These are phyloP conservation scores for Sebastes itinus DNA, from an alignment of 2,797 vertebrate genomes.

Conservation along the genomic window DNA sequence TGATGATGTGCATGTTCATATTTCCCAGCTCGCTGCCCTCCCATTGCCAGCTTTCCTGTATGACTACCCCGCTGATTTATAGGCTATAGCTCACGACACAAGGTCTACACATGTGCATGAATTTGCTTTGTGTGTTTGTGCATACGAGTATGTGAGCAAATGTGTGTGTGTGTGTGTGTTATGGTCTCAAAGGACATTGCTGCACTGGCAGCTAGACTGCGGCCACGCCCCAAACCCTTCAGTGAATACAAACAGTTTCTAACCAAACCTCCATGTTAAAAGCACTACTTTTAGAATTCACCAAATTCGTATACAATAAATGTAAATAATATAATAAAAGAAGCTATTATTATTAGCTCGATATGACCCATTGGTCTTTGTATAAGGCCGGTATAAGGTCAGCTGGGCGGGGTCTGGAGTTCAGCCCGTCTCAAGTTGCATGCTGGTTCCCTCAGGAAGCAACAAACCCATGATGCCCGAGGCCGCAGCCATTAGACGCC, in stretches of 20 bases:
- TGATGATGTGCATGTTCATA: background rate
- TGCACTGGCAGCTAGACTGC: conserved; percentile 26
- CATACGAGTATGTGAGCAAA: background rate
- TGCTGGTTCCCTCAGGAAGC: conserved; percentile 66
- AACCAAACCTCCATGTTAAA: background rate
- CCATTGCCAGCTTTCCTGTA: background rate
- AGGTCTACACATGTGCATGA: conserved; percentile 7
- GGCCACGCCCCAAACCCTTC: conserved; percentile 48
- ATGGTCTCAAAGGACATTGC: conserved; percentile 46
- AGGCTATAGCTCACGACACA: background rate
- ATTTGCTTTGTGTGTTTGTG: background rate
- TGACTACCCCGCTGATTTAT: conserved; percentile 44
- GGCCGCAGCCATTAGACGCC: conserved; percentile 72
- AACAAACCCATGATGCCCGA: conserved; percentile 50
- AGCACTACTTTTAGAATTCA: background rate
- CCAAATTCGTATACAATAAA: background rate
- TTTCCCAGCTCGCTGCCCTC: background rate
- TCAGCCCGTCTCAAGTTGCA: conserved; percentile 71
- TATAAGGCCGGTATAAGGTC: background rate
- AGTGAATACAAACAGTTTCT: conserved; percentile 1
- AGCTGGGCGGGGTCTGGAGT: conserved; percentile 31
- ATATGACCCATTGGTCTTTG: background rate
- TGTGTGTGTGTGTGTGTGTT: background rate
- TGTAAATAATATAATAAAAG: background rate
- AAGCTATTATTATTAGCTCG: background rate